Conservation (phyloP, 2,113 vertebrate species). For the Vulpes lagopus region DNA sequence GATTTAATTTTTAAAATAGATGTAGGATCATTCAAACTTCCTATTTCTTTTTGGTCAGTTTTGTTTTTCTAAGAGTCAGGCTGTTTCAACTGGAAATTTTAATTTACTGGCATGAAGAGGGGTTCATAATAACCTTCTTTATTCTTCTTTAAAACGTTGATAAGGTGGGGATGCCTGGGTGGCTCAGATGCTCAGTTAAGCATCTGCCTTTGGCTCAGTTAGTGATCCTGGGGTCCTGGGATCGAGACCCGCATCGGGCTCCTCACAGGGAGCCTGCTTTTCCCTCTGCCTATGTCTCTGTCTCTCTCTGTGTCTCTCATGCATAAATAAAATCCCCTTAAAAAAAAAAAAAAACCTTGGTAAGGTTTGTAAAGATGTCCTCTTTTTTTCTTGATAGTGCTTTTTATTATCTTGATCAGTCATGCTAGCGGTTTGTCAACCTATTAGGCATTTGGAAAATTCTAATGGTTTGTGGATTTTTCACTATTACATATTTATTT, state of each 20-base stretch:
- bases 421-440: background rate
- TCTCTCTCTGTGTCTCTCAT: too few species aligned
- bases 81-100: background rate
- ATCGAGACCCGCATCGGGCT: too few species aligned
- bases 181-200: too few species aligned
- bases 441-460: background rate
- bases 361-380: background rate
- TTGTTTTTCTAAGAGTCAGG: background rate
- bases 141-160: too few species aligned
- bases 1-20: background rate
- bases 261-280: too few species aligned
- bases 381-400: background rate
- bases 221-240: too few species aligned
- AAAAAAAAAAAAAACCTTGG: too few species aligned
- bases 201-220: too few species aligned
- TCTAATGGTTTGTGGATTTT: background rate
- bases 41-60: background rate
- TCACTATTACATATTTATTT: background rate
- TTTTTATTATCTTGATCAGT: background rate
- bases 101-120: background rate
- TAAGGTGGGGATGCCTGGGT: too few species aligned
- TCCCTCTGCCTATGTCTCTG: too few species aligned
- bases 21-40: background rate
- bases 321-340: too few species aligned
- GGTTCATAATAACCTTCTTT: too few species aligned